A percentile compares a stretch with the other conserved stretches of the same genome.
These are phyloP conservation scores for Halichoerus grypus DNA, from an alignment of 2,113 vertebrate genomes.

Conservation along the genomic window DNA sequence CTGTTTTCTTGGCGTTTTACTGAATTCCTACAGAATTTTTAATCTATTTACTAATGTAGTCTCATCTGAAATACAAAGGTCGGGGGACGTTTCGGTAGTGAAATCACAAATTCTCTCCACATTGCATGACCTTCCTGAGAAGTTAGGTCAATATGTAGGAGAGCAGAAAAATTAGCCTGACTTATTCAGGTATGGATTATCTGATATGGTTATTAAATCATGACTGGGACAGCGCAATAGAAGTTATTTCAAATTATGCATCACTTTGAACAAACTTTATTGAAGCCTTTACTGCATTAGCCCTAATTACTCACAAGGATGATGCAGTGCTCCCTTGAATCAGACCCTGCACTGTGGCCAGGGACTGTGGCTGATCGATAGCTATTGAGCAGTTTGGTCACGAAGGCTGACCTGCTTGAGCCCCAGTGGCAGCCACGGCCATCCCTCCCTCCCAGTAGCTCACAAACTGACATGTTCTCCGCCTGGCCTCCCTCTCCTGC, in stretches of 20 bases:
- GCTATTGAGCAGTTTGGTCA: slow-evolving; percentile 67
- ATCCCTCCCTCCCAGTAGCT: background rate
- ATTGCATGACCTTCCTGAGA: background rate
- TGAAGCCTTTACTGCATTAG: slow-evolving; percentile 76
- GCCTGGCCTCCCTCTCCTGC: background rate
- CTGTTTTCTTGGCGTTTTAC: background rate
- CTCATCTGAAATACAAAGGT: background rate
- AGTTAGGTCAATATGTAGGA: slow-evolving; percentile 18
- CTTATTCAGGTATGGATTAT: slow-evolving; percentile 61
- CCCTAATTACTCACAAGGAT: slow-evolving; percentile 74
- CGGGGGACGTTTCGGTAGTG: background rate
- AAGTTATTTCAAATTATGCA: slow-evolving; percentile 73
- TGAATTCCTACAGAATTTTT: background rate
- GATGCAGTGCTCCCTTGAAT: slow-evolving; percentile 44
- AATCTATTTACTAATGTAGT: background rate
- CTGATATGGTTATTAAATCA: slow-evolving; percentile 66
- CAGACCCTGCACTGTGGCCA: background rate
- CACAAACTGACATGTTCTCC: background rate
- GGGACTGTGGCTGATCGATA: slow-evolving; percentile 50
- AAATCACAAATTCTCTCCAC: background rate
- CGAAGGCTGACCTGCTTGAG: slow-evolving; percentile 26
- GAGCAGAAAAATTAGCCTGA: slow-evolving; percentile 65
- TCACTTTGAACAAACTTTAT: slow-evolving; percentile 70
- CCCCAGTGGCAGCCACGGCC: background rate
- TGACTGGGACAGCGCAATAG: slow-evolving; percentile 42